Conservation (phyloP, 2,888 invertebrate species). For the Scrobipalpa costella region DNA sequence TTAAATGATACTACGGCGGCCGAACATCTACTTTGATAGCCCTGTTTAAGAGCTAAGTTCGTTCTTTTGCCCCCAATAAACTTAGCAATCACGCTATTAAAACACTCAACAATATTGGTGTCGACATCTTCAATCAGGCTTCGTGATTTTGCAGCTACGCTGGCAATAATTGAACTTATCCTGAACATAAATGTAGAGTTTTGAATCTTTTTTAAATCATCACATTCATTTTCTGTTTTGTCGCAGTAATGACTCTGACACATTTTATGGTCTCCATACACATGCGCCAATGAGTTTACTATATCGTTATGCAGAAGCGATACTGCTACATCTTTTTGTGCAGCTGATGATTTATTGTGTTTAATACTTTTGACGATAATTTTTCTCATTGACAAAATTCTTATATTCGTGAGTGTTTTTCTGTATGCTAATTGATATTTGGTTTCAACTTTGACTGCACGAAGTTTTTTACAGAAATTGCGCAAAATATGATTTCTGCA, state of each 20-base stretch:
- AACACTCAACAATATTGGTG: conserved; percentile 29
- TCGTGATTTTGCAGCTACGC: conserved; percentile 14
- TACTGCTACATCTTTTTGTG: neutral
- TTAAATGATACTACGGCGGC: conserved; percentile 48
- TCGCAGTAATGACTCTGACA: neutral
- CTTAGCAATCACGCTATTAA: conserved; percentile 32
- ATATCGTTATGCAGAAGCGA: conserved; percentile 18
- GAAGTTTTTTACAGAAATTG: conserved; percentile 32
- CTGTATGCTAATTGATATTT: conserved; percentile 28
- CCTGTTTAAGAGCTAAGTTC: conserved; percentile 42
- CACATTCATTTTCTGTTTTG: neutral
- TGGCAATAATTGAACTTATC: neutral
- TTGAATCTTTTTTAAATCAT: neutral
- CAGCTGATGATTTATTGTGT: conserved; percentile 14
- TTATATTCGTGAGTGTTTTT: neutral
- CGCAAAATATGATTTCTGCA: conserved; percentile 39
- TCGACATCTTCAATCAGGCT: conserved; percentile 31
- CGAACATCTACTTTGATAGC: conserved; percentile 45
- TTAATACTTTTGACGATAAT: conserved; percentile 23
- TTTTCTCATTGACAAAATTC: conserved; percentile 28
- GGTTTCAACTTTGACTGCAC: conserved; percentile 31
- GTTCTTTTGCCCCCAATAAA: conserved; percentile 49
- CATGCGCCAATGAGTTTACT: neutral
- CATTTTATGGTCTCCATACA: neutral
- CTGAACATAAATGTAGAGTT: conserved; percentile 7